phyloP scores from a whole-genome alignment of 2,113 vertebrate genomes.

The Aptenodytes patagonicus region DNA sequence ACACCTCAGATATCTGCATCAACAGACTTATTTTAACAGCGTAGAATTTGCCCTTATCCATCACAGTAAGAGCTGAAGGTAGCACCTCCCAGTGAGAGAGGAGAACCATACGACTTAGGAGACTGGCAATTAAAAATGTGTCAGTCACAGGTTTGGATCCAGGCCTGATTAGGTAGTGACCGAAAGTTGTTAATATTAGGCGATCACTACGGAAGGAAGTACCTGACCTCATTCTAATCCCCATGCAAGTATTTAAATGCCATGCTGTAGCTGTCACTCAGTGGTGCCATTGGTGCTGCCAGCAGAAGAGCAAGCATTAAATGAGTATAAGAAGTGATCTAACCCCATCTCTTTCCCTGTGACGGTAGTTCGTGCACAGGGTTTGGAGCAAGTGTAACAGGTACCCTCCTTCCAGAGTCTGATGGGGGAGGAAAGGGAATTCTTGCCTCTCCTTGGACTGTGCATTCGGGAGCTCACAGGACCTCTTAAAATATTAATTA shows the following conservation, averaged over 20 bases:
- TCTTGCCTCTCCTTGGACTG: not conserved
- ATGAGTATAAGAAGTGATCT: not conserved
- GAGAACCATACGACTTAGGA: not conserved
- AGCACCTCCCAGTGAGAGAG: constrained; percentile 26
- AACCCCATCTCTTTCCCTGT: not conserved
- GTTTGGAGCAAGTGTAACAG: not conserved
- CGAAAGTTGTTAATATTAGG: not conserved
- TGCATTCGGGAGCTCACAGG: not conserved
- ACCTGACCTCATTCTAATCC: not conserved
- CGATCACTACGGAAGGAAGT: not conserved
- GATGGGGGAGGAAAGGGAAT: not conserved
- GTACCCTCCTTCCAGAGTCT: not conserved
- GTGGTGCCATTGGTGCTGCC: not conserved
- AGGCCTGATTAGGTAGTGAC: constrained; percentile 35
- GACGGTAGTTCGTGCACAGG: not conserved
- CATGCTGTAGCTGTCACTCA: not conserved
- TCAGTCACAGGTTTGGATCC: constrained; percentile 46
- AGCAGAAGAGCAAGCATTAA: not conserved
- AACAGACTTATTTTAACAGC: not conserved
- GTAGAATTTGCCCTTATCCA: not conserved
- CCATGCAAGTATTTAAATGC: not conserved
- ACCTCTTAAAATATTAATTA: not conserved
- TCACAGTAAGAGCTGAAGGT: constrained; percentile 33
- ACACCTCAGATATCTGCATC: not conserved
- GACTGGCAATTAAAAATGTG: constrained; percentile 61